A percentile compares a stretch with the other conserved stretches of the same genome.
Evolutionary conservation across 2,113 vertebrate species (phyloP).

Genomic region (Mastomys coucha): DNA sequence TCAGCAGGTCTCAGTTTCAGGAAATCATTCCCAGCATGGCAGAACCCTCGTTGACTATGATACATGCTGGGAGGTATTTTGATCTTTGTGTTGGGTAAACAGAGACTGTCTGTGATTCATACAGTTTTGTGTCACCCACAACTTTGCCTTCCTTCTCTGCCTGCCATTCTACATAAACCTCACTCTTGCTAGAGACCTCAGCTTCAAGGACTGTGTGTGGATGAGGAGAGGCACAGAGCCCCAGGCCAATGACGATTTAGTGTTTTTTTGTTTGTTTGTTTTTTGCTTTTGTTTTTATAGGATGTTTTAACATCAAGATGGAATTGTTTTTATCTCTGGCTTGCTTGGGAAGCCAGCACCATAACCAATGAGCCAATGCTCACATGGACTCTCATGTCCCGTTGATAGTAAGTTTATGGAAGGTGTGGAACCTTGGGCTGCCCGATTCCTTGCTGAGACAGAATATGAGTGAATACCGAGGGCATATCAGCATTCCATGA

Average conservation of each 20-base stretch:
- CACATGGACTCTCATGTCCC: not conserved
- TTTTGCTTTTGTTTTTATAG: not conserved
- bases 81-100: slow-evolving; percentile 34
- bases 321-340: slow-evolving; percentile 9
- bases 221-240: not conserved
- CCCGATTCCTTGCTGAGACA: not conserved
- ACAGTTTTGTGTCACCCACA: not conserved
- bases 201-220: not conserved
- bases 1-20: slow-evolving; percentile 77
- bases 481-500: not conserved
- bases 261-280: no score
- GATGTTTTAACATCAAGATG: not conserved
- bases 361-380: not conserved
- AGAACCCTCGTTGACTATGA: slow-evolving; percentile 64
- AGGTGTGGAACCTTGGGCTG: no score
- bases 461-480: not conserved
- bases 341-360: not conserved
- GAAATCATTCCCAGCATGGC: slow-evolving; percentile 71
- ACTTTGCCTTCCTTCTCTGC: not conserved
- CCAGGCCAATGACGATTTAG: not conserved
- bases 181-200: no score
- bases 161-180: not conserved
- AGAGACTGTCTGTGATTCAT: slow-evolving; percentile 7
- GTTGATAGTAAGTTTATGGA: not conserved
- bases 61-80: slow-evolving; percentile 33